Conservation (phyloP, 2,888 invertebrate genomes). For the Hemicrepidius hirtus region DNA sequence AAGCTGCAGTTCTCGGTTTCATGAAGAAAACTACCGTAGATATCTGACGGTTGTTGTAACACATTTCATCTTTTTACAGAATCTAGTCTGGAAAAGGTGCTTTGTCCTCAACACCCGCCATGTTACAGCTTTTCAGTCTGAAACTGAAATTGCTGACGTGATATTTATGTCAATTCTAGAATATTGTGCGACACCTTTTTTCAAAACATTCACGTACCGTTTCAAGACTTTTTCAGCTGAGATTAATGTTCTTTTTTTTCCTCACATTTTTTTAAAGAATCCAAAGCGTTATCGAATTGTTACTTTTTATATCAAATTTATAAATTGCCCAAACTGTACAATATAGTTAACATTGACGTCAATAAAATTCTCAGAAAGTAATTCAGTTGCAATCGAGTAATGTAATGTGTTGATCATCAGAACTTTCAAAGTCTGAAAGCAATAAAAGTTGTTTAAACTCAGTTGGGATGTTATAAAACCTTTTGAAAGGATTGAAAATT, state of each 20-base stretch:
- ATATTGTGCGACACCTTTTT: slow-evolving; percentile 1
- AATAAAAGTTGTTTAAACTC: no score
- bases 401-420: no score
- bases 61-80: slow-evolving; percentile 29
- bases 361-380: no score
- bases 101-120: slow-evolving; percentile 4
- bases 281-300: no score
- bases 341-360: no score
- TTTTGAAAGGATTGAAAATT: no score
- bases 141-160: slow-evolving; percentile 13
- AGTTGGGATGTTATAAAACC: no score
- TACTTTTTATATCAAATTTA: no score
- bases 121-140: neutral
- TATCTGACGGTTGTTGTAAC: slow-evolving; percentile 21
- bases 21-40: slow-evolving; percentile 12
- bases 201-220: neutral
- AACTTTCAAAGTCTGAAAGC: no score
- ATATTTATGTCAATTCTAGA: neutral
- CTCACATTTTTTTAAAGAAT: neutral
- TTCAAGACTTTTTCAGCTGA: neutral
- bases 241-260: neutral
- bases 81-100: slow-evolving; percentile 1
- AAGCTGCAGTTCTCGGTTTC: slow-evolving; percentile 21
- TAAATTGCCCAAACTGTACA: no score
- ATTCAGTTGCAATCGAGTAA: no score